Percentiles rank a stretch among this genome's conserved stretches.
Evolutionary conservation across 2,797 vertebrate genomes (phyloP).

Genomic region (Ambastaia sidthimunki): DNA sequence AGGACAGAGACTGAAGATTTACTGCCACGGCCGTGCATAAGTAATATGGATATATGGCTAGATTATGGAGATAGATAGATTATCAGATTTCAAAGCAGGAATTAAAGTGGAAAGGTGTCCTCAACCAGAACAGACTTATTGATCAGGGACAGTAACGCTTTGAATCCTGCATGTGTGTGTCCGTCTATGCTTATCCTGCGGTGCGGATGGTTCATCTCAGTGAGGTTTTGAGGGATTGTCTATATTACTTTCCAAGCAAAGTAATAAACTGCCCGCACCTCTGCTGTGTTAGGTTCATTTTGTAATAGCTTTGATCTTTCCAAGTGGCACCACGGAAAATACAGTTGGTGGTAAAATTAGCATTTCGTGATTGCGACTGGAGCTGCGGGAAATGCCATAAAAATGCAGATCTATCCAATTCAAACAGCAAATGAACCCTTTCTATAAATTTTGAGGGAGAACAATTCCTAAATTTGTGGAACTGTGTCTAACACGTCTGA

Average conservation of each 20-base stretch:
- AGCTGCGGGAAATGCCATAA: conserved; percentile 62
- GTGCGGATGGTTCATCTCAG: conserved; percentile 47
- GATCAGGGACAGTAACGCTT: conserved; percentile 49
- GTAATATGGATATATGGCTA: too few species aligned
- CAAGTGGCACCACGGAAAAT: conserved; percentile 60
- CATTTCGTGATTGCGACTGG: conserved; percentile 58
- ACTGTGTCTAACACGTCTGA: neutral
- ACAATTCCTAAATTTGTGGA: neutral
- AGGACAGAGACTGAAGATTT: conserved; percentile 53
- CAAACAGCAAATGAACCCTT: neutral
- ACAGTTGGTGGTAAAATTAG: conserved; percentile 63
- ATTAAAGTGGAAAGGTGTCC: conserved; percentile 56
- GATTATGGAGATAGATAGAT: conserved; percentile 49
- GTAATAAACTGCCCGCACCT: conserved; percentile 60
- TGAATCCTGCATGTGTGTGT: conserved; percentile 32
- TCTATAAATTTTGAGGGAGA: neutral
- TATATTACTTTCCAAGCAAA: conserved; percentile 54
- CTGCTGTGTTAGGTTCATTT: conserved; percentile 58
- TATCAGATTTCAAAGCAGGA: conserved; percentile 63
- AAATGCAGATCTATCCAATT: conserved; percentile 56
- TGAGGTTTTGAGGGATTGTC: conserved; percentile 57
- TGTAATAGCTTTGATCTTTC: conserved; percentile 63
- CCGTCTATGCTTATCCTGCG: conserved; percentile 35
- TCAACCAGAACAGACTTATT: conserved; percentile 47
- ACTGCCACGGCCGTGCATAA: conserved; percentile 38